Evolutionary conservation across 2,113 vertebrate genomes (phyloP).

Genomic region (Sinocyclocheilus anshuiensis): DNA sequence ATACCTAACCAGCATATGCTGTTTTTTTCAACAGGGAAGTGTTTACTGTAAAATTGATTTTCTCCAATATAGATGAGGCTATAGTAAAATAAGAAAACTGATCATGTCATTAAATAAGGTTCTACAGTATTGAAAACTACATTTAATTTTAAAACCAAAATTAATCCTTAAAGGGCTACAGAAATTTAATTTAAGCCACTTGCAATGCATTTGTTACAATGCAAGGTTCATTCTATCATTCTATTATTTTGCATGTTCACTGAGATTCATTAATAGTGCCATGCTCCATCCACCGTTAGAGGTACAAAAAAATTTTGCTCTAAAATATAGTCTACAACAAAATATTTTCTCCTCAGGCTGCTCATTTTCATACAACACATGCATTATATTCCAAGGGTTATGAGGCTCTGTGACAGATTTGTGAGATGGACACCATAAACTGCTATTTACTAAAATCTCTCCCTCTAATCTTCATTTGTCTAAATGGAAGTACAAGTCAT

Average conservation of each 20-base stretch:
- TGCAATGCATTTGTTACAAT: no score
- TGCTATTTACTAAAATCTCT: not conserved
- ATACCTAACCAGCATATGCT: no score
- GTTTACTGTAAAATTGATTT: not conserved
- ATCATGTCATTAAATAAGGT: no score
- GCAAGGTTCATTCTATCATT: not conserved
- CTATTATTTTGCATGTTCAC: not conserved
- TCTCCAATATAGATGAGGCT: not conserved
- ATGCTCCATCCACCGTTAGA: not conserved
- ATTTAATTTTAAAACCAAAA: no score
- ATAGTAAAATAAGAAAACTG: not conserved
- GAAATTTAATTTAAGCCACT: not conserved
- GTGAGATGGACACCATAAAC: not conserved
- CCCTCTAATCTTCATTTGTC: not conserved
- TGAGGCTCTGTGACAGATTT: not conserved
- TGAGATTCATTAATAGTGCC: not conserved
- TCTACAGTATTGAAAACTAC: no score
- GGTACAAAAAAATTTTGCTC: not conserved
- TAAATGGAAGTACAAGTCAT: not conserved
- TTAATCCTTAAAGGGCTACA: not conserved
- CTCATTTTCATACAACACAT: not conserved
- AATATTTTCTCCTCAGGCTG: not conserved
- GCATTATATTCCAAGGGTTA: not conserved
- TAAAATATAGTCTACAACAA: not conserved
- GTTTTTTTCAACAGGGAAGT: not conserved